These are phyloP conservation scores for Goniozus legneri DNA, from an alignment of 1,140 invertebrate genomes.

Conservation along the genomic window DNA sequence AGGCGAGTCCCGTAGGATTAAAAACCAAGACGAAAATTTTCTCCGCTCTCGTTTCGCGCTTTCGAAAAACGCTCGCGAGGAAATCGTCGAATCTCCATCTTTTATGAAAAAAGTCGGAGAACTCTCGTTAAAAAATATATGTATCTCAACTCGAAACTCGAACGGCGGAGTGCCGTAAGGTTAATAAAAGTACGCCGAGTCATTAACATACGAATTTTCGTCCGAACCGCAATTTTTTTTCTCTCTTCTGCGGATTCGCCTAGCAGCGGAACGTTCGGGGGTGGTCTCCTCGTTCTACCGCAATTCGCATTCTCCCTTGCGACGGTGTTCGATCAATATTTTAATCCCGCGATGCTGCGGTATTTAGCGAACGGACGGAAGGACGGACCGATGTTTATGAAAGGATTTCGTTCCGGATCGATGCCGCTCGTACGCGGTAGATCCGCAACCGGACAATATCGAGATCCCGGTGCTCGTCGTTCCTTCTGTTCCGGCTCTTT, in stretches of 20 bases:
- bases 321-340: constrained; percentile 51
- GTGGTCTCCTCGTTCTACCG: constrained; percentile 37
- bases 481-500: too few relatives aligned
- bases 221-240: constrained; percentile 33
- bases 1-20: too few relatives aligned
- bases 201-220: constrained; percentile 36
- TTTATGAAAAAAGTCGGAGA: constrained; percentile 15
- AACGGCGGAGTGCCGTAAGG: too few relatives aligned
- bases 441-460: too few relatives aligned
- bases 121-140: too few relatives aligned
- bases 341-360: constrained; percentile 54
- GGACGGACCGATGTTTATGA: constrained; percentile 28
- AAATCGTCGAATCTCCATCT: constrained; percentile 4
- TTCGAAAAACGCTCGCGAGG: not conserved
- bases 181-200: constrained; percentile 27
- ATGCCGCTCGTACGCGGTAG: too few relatives aligned
- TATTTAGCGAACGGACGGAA: constrained; percentile 46
- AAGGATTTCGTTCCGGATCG: constrained; percentile 31
- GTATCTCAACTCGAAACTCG: too few relatives aligned
- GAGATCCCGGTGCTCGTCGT: too few relatives aligned
- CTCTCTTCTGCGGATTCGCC: constrained; percentile 8
- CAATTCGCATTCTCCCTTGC: constrained; percentile 45
- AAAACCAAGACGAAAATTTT: too few relatives aligned
- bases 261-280: not conserved
- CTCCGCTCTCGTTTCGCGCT: too few relatives aligned